Evolutionary conservation across 2,113 vertebrate species (phyloP), one percentile per base, ranked within the genome.

Genomic region (Nymphicus hollandicus): DNA sequence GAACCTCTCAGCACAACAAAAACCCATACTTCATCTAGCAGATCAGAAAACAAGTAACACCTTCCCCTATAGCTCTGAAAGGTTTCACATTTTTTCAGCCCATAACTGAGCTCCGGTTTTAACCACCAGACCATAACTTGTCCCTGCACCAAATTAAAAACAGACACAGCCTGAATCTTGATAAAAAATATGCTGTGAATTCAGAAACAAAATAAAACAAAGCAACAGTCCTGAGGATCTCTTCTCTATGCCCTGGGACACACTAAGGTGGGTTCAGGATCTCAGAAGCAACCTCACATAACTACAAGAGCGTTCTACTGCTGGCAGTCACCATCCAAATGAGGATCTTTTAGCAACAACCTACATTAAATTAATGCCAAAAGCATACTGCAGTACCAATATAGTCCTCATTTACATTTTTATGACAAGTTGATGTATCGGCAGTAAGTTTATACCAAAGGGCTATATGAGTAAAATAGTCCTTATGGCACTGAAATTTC

Each of bases 331-430:
- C 11, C 35, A 31, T 52, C 25, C 58, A 85, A 65, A 84, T 33
- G 5, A 86, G 16, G 53, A 24, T 25, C n/a, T 66, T 58, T 33
- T 77, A 63, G 46, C 15, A 86, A 65, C 47, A 82, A 29, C 17
- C 18, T 20, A 2, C 19, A 78, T 55, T 37, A 70, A 93, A 46
- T 49, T 39, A 50, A 72, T 39, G 24, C 10, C 74, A 85, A 49
- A 92, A 93, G 25, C 33, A 50, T 63, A 74, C 2, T 72, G 52
- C 49, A 72, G n/a, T 11, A 77, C 41, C 24, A 70, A 61, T 53
- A 52, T 9, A 74, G 29, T 46, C 24, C 28, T 83, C 47, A 91
- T 95, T 96, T 92, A 76, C 64, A 91, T 91, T 66, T 76, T 92
- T 73, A 87, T 84, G 81, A 73, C 71, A 96, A 92, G 50, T 15